These are phyloP conservation scores for Galeruca laticollis DNA, from an alignment of 2,888 invertebrate genomes.

Conservation along the genomic window DNA sequence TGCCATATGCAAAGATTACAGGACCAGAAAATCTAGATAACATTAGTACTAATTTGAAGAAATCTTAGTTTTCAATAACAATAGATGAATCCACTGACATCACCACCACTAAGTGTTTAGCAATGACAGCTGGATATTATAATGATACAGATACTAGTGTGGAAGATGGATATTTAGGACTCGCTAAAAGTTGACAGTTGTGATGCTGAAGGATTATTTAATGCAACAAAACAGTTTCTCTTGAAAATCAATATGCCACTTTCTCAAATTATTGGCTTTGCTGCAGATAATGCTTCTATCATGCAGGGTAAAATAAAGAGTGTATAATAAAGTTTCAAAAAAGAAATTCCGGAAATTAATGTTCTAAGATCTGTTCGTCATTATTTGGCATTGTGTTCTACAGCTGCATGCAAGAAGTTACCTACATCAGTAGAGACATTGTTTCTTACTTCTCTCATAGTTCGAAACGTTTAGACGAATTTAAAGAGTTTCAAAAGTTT, in stretches of 20 bases:
- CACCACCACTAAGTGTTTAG: too few species aligned
- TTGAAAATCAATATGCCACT: slow-evolving; percentile 16
- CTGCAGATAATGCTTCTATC: slow-evolving; percentile 53
- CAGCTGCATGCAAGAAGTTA: slow-evolving; percentile 51
- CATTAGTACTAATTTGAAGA: too few species aligned
- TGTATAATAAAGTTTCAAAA: slow-evolving; percentile 46
- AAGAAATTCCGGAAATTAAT: slow-evolving; percentile 48
- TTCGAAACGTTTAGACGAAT: slow-evolving; percentile 51
- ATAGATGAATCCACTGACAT: too few species aligned
- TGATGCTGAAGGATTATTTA: slow-evolving; percentile 17
- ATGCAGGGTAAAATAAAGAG: slow-evolving; percentile 53
- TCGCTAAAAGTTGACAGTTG: slow-evolving; percentile 44
- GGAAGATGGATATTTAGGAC: slow-evolving; percentile 44
- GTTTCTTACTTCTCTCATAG: slow-evolving; percentile 54
- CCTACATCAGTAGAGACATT: slow-evolving; percentile 51
- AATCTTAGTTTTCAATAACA: too few species aligned
- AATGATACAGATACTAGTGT: slow-evolving; percentile 16
- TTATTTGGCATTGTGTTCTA: slow-evolving; percentile 52
- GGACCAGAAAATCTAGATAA: too few species aligned
- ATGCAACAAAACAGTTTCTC: slow-evolving; percentile 13
- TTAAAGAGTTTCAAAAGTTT: slow-evolving; percentile 53
- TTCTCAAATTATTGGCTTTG: slow-evolving; percentile 52
- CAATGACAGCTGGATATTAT: too few species aligned
- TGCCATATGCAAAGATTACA: too few species aligned
- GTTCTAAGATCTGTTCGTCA: slow-evolving; percentile 55